Evolutionary conservation across 2,113 vertebrate genomes (phyloP).

Genomic region (Heloderma charlesbogerti): DNA sequence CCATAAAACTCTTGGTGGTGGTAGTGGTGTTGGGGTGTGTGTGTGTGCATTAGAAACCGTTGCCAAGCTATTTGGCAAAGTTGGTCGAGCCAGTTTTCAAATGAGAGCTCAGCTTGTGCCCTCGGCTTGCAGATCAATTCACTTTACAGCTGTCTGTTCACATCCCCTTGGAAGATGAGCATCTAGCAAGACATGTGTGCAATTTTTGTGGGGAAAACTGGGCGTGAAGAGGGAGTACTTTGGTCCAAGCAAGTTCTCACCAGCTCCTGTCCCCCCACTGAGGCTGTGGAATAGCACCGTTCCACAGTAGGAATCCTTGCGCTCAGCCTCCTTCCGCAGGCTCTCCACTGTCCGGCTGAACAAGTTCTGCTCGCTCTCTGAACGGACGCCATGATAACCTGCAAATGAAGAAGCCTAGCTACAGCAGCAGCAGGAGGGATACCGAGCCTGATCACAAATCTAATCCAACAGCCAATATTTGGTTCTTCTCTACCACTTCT

Average conservation of each 20-base stretch:
- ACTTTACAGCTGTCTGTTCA: no score
- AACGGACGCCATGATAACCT: conserved; percentile 52
- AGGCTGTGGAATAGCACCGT: conserved; percentile 66
- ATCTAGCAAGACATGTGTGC: neutral
- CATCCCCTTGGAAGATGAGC: no score
- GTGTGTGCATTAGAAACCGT: no score
- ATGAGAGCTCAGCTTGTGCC: no score
- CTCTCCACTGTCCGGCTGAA: conserved; percentile 59
- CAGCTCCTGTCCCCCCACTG: conserved; percentile 65
- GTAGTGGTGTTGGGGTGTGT: no score
- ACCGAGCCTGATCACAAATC: neutral
- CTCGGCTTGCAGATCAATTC: neutral
- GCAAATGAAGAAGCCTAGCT: neutral
- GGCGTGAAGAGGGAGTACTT: no score
- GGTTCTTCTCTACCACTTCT: no score
- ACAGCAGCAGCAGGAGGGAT: neutral
- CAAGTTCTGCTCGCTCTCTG: conserved; percentile 37
- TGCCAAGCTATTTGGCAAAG: no score
- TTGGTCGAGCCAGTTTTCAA: no score
- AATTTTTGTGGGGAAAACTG: neutral
- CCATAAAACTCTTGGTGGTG: no score
- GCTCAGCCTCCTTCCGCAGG: conserved; percentile 56
- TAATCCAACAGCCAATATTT: no score
- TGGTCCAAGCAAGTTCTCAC: conserved; percentile 23
- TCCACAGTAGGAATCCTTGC: conserved; percentile 62